Percentiles rank a stretch among this genome's conserved stretches.
Evolutionary conservation across 2,113 vertebrate species (phyloP).

Genomic region (Polypterus bichir): DNA sequence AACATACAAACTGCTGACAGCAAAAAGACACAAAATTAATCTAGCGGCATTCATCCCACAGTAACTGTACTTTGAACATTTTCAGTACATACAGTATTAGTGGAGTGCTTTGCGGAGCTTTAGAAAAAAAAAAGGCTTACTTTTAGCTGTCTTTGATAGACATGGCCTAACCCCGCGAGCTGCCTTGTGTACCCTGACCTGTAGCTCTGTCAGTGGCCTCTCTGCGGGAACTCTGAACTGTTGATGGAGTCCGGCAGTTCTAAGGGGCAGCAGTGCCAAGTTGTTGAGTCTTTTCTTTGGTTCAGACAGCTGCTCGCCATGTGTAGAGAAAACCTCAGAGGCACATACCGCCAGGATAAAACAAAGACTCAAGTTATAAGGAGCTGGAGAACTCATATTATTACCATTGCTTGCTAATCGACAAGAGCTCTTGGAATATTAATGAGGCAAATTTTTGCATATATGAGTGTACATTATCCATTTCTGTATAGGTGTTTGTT

Average conservation of each 20-base stretch:
- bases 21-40: background rate
- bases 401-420: no score
- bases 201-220: conserved; percentile 50
- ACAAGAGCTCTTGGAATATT: no score
- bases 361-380: conserved; percentile 45
- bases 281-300: conserved; percentile 44
- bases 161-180: conserved; percentile 52
- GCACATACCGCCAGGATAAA: conserved; percentile 32
- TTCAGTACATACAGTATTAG: background rate
- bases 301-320: conserved; percentile 68
- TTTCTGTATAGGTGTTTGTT: no score
- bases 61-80: background rate
- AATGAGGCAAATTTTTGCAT: no score
- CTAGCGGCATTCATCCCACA: background rate
- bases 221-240: conserved; percentile 58
- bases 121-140: conserved; percentile 29
- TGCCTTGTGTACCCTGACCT: conserved; percentile 48
- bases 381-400: no score
- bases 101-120: conserved; percentile 21
- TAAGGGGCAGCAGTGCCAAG: conserved; percentile 47
- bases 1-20: background rate
- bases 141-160: conserved; percentile 51
- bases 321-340: conserved; percentile 60
- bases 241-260: conserved; percentile 60
- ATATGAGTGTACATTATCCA: no score